Base-by-base conservation (phyloP, 1,140 invertebrate genomes). In the Portunus trituberculatus region DNA sequence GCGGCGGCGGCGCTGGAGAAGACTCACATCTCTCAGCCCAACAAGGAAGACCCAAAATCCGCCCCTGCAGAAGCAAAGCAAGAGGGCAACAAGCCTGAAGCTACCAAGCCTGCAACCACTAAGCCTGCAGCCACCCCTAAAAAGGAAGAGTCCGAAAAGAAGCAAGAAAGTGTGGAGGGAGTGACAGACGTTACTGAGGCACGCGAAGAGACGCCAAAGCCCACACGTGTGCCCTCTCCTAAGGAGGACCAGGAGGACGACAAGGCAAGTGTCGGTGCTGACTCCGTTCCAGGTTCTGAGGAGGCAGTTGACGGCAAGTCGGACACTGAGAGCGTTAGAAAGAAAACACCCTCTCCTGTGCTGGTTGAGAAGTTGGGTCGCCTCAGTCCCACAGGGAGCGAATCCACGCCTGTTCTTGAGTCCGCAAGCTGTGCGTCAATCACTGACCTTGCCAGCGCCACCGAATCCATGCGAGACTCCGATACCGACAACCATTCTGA, bases 391-490 rank as follows among this genome's bases (percentile, higher is more conserved):
- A 95, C 94, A 25, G 95, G 96, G 28, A 96, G 96, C 46, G 95
- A 95, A 20, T 95, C 95, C 59, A 92, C 94, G 59, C 86, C 93
- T 39, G 94, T 96, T 7, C 48, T 96, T 29, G 95, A 96, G 91
- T 93, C 93, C 25, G 95, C 95, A 10, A 96, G 96, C 92, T 96
- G 94, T 89, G 95, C 96, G 6, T 96, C 96, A 12, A 96, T 96
- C 59, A 95, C 95, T 4, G 96, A 96, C 83, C 86, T 96, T n/a
- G 93, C 96, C 16, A 96, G 96, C 76, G 95, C 95, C 20, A 96
- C 96, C 0, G 96, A 96, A 45, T 96, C 96, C n/a, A 96, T 96
- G 96, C 84, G 96, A 25, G 96, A 96, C 83, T 96, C 96, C 16
- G 96, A 96, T 52, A 96, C 96, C n/a, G 96, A 96, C 88, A 95